phyloP scores from a whole-genome alignment of 2,797 vertebrate species.

The Manis crassicaudata region DNA sequence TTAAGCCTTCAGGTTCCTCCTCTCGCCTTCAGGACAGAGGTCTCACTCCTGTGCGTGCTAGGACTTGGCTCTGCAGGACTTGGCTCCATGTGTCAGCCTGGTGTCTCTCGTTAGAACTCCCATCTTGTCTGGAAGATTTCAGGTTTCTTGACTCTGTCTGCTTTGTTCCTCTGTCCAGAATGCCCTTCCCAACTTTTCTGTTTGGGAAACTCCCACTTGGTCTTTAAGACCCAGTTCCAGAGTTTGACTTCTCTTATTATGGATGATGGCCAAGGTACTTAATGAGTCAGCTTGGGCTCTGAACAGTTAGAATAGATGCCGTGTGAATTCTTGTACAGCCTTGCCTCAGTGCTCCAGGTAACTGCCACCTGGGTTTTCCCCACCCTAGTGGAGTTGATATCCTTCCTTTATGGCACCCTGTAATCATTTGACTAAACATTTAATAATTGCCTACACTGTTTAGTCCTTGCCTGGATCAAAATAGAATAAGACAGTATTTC shows the following conservation, averaged over 20 bases:
- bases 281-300: neutral
- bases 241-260: neutral
- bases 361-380: neutral
- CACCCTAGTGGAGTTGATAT: neutral
- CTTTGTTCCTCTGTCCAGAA: neutral
- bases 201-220: neutral
- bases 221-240: neutral
- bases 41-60: fast-evolving
- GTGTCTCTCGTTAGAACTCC: neutral
- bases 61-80: neutral
- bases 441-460: neutral
- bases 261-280: neutral
- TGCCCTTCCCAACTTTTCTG: neutral
- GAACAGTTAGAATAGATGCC: neutral
- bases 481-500: neutral
- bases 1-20: neutral
- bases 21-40: neutral
- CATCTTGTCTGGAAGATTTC: neutral
- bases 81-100: neutral
- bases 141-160: neutral
- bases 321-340: neutral
- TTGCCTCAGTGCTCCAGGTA: neutral
- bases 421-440: neutral
- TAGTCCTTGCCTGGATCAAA: neutral
- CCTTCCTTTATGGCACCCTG: neutral